Base-by-base conservation (phyloP, 2,888 invertebrate species). In the Pseudococcus jackbeardsleyi region DNA sequence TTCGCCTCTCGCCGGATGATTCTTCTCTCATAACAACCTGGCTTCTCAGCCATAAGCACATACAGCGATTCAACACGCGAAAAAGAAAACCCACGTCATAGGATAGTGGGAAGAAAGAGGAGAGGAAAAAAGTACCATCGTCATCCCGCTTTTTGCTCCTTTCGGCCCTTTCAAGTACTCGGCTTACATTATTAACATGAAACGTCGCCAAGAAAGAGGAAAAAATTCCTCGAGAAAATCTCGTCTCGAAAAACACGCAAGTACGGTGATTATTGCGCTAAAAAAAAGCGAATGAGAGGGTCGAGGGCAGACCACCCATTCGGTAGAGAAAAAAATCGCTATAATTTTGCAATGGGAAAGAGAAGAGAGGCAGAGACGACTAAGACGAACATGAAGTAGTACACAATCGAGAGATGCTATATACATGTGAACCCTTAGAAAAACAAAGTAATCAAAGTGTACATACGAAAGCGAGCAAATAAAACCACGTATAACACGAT, bases 401-500 rank as follows among this genome's bases (percentile, higher is more conserved):
- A 64, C 22, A 64, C 64, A 22, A 64, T 22, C 68, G 68, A 72
- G 12, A 72, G 22, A 33, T 33, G 33, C 68, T 33, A 33, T 12
- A 72, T 12, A 72, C 15, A 15, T 33, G 68, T 33, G 68, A 33
- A 72, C 68, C 22, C 26, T 3, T 11, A 26, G 12, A 72, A 72
- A 72, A 72, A 72, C 68, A 72, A 72, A 72, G 68, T 72, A 72
- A 72, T 72, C 68, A 72, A 33, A 33, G 33, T 72, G 33, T 33
- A 72, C 22, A n/a, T 15, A 72, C 68, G 68, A 72, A 72, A 72
- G 68, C 68, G 26, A 15, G 15, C 68, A 33, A 72, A 72, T 72
- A 72, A 72, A 72, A 72, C 33, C 68, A 72, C 68, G 19, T 19
- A 72, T 72, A 72, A 72, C 33, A 72, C 68, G 68, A 72, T 72